Conservation (phyloP, 2,888 invertebrate genomes). For the Caradrina clavipalpis region DNA sequence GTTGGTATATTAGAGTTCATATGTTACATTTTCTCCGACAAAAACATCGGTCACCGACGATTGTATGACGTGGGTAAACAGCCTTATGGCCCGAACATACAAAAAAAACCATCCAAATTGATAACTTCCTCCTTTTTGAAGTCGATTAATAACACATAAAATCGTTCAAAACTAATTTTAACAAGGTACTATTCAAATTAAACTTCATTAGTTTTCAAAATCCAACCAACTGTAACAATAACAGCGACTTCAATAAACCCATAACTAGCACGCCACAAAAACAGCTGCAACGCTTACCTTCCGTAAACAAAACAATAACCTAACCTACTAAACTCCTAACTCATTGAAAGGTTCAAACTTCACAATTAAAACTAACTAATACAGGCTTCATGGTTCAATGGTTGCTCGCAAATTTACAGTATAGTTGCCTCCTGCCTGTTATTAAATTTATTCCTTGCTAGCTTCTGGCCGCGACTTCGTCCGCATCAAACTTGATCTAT, state of each 20-base stretch:
- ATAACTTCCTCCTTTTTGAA: too few relatives aligned
- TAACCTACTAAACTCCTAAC: slow-evolving; percentile 54
- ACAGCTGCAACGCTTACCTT: slow-evolving; percentile 21
- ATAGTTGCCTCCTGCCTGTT: slow-evolving; percentile 71
- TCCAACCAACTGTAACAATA: background rate
- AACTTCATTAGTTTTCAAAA: background rate
- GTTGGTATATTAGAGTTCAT: too few relatives aligned
- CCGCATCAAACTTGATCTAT: too few relatives aligned
- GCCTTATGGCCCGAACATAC: too few relatives aligned
- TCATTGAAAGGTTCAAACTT: slow-evolving; percentile 49
- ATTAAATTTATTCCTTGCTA: slow-evolving; percentile 68
- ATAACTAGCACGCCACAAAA: background rate
- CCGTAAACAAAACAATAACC: slow-evolving; percentile 28
- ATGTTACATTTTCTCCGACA: too few relatives aligned
- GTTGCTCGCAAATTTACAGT: slow-evolving; percentile 71
- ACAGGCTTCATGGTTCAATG: slow-evolving; percentile 67
- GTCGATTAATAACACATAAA: too few relatives aligned
- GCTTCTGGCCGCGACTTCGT: too few relatives aligned
- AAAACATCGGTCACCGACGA: too few relatives aligned
- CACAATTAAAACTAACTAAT: slow-evolving; percentile 67
- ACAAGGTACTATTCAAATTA: background rate
- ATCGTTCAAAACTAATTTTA: too few relatives aligned
- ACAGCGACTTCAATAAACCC: background rate
- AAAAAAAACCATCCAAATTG: too few relatives aligned
- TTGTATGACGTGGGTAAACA: too few relatives aligned